Evolutionary conservation across 2,113 vertebrate species (phyloP).

Genomic region (Micromys minutus): DNA sequence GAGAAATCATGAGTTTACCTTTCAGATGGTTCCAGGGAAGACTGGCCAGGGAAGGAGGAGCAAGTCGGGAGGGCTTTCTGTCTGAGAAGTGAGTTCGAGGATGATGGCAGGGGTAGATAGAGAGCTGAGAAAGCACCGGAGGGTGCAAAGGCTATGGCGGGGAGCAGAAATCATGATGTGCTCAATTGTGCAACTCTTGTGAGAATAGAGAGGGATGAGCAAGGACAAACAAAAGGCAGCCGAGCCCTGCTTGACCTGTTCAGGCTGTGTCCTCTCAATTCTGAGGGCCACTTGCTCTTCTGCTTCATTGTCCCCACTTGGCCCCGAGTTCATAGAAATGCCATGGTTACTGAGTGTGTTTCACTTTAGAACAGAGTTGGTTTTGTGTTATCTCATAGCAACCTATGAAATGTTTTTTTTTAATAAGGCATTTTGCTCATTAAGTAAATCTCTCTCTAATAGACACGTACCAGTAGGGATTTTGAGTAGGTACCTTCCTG

Average conservation of each 20-base stretch:
- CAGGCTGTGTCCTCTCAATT: not conserved
- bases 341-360: not conserved
- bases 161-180: not conserved
- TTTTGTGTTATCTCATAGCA: conserved; percentile 26
- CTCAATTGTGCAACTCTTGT: not conserved
- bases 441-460: not conserved
- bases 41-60: not conserved
- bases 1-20: conserved; percentile 9
- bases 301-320: not conserved
- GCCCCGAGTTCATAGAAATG: not conserved
- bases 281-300: not conserved
- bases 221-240: not conserved
- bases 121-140: not conserved
- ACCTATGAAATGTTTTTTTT: not conserved
- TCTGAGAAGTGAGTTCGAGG: not conserved
- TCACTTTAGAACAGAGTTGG: not conserved
- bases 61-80: not conserved
- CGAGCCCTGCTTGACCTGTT: not conserved
- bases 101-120: not conserved
- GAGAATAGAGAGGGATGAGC: not conserved
- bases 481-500: not conserved
- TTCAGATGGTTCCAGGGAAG: conserved; percentile 5
- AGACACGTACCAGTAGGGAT: not conserved
- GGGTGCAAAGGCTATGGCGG: not conserved
- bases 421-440: not conserved